phyloP scores from a whole-genome alignment of 2,888 invertebrate genomes.

The Sesamia inferens region DNA sequence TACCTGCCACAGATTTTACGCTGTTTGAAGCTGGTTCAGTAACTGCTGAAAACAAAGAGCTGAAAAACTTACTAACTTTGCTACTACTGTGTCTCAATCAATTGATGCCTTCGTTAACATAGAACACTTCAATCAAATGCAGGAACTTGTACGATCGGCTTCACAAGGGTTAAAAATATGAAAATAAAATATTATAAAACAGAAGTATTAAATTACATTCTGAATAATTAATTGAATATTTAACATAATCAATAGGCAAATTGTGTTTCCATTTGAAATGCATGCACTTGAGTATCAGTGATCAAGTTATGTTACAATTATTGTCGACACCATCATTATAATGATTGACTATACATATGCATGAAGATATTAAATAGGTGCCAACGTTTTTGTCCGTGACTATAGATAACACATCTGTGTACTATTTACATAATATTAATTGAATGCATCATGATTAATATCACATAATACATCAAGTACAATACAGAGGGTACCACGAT shows the following conservation, averaged over 20 bases:
- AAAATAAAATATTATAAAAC: background rate
- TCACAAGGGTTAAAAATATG: conserved; percentile 11
- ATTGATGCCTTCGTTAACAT: background rate
- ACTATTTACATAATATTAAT: conserved; percentile 56
- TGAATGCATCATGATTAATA: conserved; percentile 42
- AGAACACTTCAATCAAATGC: background rate
- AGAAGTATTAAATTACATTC: conserved; percentile 16
- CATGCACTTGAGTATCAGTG: conserved; percentile 29
- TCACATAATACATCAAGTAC: conserved; percentile 18
- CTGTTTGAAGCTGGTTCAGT: background rate
- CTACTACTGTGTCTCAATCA: background rate
- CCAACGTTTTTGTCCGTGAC: conserved; percentile 55
- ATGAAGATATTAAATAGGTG: conserved; percentile 43
- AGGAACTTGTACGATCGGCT: background rate
- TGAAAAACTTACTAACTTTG: background rate
- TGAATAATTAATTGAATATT: conserved; percentile 26
- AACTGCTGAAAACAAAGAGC: background rate
- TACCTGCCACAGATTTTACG: too few relatives aligned
- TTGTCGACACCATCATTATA: conserved; percentile 43
- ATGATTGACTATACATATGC: conserved; percentile 42
- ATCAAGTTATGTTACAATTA: conserved; percentile 53
- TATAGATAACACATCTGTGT: conserved; percentile 51
- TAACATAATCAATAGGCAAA: conserved; percentile 29
- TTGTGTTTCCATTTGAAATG: conserved; percentile 31
- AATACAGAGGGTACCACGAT: conserved; percentile 18